Percentiles rank a stretch among this genome's conserved stretches.
These are phyloP conservation scores for Morelia viridis DNA, from an alignment of 2,797 vertebrate genomes.

Conservation along the genomic window DNA sequence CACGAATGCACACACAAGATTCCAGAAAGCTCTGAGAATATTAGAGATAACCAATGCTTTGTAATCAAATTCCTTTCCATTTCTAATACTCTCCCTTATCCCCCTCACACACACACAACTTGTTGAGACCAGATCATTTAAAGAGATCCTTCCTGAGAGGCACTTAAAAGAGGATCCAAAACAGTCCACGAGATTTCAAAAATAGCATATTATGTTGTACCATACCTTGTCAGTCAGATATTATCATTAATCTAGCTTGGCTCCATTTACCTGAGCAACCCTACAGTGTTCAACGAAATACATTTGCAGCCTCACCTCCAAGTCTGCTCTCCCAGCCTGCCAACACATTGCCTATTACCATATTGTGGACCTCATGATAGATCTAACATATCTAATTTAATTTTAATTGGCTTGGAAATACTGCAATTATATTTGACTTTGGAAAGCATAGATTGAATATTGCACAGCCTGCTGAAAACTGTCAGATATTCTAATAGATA, in stretches of 20 bases:
- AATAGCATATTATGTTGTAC: neutral
- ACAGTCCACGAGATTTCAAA: no score
- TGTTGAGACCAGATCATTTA: neutral
- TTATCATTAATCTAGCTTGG: neutral
- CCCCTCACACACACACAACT: neutral
- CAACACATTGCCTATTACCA: neutral
- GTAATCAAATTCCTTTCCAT: neutral
- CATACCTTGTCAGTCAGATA: neutral
- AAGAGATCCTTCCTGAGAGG: neutral
- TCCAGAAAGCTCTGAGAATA: neutral
- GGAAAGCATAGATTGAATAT: constrained; percentile 6
- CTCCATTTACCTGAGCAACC: neutral
- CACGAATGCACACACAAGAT: neutral
- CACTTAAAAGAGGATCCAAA: neutral
- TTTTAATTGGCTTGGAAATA: constrained; percentile 14
- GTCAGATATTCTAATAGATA: constrained; percentile 50
- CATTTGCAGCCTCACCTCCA: neutral
- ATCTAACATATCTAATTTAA: neutral
- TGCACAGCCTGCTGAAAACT: constrained; percentile 26
- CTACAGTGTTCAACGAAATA: neutral
- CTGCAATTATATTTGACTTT: neutral
- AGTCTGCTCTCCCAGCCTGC: neutral
- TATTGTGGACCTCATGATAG: neutral
- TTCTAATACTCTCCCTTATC: neutral
- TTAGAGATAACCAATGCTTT: neutral